Evolutionary conservation across 2,797 vertebrate species (phyloP), one percentile per base, ranked within the genome.

Genomic region (Xenopus petersii): DNA sequence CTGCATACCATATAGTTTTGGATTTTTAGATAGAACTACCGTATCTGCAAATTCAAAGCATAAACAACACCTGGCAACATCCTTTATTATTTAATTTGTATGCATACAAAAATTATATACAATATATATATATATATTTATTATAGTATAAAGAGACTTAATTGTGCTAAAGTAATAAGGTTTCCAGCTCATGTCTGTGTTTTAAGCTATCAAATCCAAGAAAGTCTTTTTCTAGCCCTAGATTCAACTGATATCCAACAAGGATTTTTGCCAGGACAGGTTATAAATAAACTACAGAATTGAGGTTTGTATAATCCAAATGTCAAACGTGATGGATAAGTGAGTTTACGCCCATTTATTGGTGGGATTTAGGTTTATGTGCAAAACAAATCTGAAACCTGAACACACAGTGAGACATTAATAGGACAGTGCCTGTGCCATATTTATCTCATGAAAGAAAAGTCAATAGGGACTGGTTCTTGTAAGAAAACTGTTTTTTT

Each of bases 311-410:
- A 60, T 60, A 9, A 56, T 24, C 21, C 58, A 26, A 60, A 60
- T 60, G 58, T 60, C 58, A 60, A 26, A 26, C 16, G 4, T 56
- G 55, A 56, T 56, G 58, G 58, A 60, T 60, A 60, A 60, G 17
- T 60, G 21, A 60, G 21, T 9, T 24, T 60, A 1, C 11, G 24
- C 21, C 58, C 58, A 60, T 60, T 60, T 60, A 60, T 60, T 60
- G 58, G 58, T 24, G 21, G 58, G 55, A 56, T 60, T 60, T 60
- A 60, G 58, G 21, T 56, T 16, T 56, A 15, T 56, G 54, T 56
- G 54, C 13, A 56, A 56, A 56, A 56, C 54, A 56, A 56, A 16
- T 8, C n/a, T 56, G 54, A 56, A 17, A 16, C 10, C 54, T 17
- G n/a, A 56, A 56, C 54, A 56, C 58, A 10, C 58, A 26, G 13